These are phyloP conservation scores for Unio pictorum DNA, from an alignment of 2,888 invertebrate genomes.

Conservation along the genomic window DNA sequence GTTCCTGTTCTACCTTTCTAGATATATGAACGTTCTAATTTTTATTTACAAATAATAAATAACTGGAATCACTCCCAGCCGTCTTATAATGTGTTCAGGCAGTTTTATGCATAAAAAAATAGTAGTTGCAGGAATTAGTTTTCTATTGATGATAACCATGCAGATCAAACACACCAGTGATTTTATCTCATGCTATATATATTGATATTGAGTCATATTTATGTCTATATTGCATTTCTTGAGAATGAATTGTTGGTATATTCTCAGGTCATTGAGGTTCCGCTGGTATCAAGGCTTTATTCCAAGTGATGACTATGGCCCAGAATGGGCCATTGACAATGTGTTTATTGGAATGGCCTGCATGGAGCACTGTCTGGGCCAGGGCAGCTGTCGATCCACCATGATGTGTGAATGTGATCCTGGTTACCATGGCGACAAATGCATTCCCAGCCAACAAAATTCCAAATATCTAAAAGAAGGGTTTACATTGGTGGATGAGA, in stretches of 20 bases:
- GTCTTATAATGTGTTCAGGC: too few species aligned
- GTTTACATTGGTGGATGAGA: constrained; percentile 51
- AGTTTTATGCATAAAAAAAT: too few species aligned
- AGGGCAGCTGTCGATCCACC: constrained; percentile 58
- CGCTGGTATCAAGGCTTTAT: constrained; percentile 72
- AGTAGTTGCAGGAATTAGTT: too few species aligned
- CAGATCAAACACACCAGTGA: too few species aligned
- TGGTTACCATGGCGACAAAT: constrained; percentile 61
- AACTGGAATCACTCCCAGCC: too few species aligned
- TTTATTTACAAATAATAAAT: too few species aligned
- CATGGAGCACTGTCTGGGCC: constrained; percentile 69
- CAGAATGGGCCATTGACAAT: constrained; percentile 72
- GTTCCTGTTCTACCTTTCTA: too few species aligned
- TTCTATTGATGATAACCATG: too few species aligned
- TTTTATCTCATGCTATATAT: too few species aligned
- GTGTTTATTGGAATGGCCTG: constrained; percentile 72
- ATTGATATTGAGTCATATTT: too few species aligned
- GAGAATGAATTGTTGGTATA: neutral
- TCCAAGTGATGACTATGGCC: constrained; percentile 59
- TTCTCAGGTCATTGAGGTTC: constrained; percentile 66
- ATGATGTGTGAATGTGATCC: constrained; percentile 53
- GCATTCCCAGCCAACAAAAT: constrained; percentile 40
- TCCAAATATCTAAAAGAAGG: constrained; percentile 67
- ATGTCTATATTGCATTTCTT: too few species aligned
- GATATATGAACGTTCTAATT: too few species aligned